Conservation (phyloP, 2,888 invertebrate genomes). For the Colletes collaris region DNA sequence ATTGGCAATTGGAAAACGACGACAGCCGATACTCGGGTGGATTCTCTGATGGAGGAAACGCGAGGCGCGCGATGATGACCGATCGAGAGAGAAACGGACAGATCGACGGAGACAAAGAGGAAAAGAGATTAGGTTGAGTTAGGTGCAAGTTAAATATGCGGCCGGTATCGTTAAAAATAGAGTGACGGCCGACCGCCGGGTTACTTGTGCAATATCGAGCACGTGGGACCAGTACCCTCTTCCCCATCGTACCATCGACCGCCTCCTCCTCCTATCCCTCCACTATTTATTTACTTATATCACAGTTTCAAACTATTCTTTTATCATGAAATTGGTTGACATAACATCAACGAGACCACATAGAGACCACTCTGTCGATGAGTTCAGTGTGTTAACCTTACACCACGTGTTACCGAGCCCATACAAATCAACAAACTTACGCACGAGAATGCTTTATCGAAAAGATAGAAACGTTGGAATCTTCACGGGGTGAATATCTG, state of each 20-base stretch:
- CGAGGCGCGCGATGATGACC: neutral
- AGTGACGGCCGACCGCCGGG: slow-evolving; percentile 78
- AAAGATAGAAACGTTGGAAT: too few species aligned
- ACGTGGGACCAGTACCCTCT: slow-evolving; percentile 72
- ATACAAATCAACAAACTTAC: too few species aligned
- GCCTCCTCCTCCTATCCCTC: neutral
- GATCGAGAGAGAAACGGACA: neutral
- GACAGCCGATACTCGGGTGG: slow-evolving; percentile 1
- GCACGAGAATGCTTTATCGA: too few species aligned
- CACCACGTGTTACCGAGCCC: too few species aligned
- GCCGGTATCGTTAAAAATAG: slow-evolving; percentile 80
- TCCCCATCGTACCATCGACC: neutral
- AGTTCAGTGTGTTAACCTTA: too few species aligned
- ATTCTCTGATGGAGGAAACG: slow-evolving; percentile 9
- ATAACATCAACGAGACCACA: too few species aligned
- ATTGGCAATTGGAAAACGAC: neutral
- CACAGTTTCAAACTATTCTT: slow-evolving; percentile 7
- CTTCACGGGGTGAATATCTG: too few species aligned
- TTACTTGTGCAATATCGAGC: slow-evolving; percentile 78
- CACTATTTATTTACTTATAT: neutral
- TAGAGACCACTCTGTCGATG: too few species aligned
- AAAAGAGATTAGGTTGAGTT: slow-evolving; percentile 69
- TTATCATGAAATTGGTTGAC: too few species aligned
- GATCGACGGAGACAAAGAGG: neutral
- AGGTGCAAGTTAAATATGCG: slow-evolving; percentile 82